A percentile compares a stretch with the other conserved stretches of the same genome.
Conservation (phyloP, 2,797 vertebrate species). For the Argentina silus region DNA sequence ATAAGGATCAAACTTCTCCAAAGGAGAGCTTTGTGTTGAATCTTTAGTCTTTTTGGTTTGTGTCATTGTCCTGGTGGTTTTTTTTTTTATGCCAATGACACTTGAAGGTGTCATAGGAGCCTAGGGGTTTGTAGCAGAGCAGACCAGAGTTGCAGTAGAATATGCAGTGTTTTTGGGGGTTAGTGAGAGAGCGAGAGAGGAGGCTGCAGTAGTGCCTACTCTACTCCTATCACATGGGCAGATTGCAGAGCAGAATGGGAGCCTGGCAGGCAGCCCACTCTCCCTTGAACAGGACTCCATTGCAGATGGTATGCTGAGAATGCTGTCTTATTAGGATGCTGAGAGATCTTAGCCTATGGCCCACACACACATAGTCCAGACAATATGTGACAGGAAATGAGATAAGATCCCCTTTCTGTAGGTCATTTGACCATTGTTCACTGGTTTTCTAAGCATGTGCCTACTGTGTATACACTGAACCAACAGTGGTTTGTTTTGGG, state of each 20-base stretch:
- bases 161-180: conserved; percentile 53
- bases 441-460: too few relatives aligned
- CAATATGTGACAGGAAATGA: neutral
- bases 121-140: conserved; percentile 65
- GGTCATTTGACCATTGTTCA: conserved; percentile 7
- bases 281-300: conserved; percentile 67
- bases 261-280: conserved; percentile 71
- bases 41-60: conserved; percentile 56
- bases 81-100: conserved; percentile 71
- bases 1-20: conserved; percentile 57
- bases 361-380: neutral
- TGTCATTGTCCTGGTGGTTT: conserved; percentile 44
- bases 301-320: conserved; percentile 79
- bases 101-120: conserved; percentile 61
- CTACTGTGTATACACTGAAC: too few relatives aligned
- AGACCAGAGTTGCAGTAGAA: conserved; percentile 60
- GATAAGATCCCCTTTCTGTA: conserved; percentile 4
- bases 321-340: conserved; percentile 63
- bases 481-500: too few relatives aligned
- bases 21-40: conserved; percentile 68
- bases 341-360: conserved; percentile 30
- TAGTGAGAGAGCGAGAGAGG: conserved; percentile 56
- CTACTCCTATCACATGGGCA: conserved; percentile 71
- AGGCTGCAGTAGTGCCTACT: conserved; percentile 59
- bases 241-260: conserved; percentile 76